Conservation (phyloP, 2,797 vertebrate species). For the Semotilus atromaculatus region DNA sequence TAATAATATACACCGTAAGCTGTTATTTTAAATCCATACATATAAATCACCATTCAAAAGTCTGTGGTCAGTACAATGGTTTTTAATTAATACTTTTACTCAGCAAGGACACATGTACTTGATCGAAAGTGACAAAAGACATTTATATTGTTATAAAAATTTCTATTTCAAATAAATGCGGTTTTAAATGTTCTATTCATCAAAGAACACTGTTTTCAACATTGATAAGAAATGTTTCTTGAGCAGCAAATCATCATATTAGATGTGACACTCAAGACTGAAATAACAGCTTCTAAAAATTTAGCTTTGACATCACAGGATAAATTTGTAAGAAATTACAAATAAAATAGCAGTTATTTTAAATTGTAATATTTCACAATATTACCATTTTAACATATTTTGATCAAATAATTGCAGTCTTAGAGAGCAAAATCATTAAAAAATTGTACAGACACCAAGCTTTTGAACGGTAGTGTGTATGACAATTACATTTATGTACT, state of each 20-base stretch:
- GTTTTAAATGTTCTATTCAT: background rate
- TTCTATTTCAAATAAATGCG: background rate
- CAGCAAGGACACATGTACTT: background rate
- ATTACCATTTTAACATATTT: background rate
- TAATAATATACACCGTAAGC: background rate
- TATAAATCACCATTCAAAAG: background rate
- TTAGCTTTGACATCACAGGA: too few relatives aligned
- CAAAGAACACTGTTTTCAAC: background rate
- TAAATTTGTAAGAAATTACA: too few relatives aligned
- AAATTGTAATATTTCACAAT: too few relatives aligned
- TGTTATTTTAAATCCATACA: background rate
- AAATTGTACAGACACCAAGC: background rate
- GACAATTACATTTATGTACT: background rate
- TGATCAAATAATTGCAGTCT: background rate
- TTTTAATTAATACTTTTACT: background rate
- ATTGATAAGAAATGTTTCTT: background rate
- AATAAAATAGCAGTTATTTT: too few relatives aligned
- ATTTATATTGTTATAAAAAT: background rate
- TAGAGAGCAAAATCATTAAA: background rate
- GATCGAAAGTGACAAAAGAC: background rate
- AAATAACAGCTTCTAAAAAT: too few relatives aligned
- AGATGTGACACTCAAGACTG: background rate
- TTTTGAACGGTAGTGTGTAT: background rate
- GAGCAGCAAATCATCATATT: background rate
- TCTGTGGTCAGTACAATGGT: background rate